Evolutionary conservation across 2,888 invertebrate species (phyloP).

Genomic region (Laothoe populi): DNA sequence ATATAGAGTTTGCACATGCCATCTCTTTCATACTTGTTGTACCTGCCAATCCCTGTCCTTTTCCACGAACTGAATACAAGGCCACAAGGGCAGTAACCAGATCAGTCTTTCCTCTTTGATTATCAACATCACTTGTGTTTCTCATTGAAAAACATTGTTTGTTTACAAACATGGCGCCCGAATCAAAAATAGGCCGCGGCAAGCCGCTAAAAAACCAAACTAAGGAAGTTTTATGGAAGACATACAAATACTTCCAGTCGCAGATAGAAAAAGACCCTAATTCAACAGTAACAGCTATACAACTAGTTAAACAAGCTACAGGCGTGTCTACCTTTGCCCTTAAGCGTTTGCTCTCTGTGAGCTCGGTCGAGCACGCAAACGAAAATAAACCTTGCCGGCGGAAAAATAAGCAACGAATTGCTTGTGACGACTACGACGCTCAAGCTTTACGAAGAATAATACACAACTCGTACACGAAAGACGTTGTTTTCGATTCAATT

Average conservation of each 20-base stretch:
- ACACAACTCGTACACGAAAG: slow-evolving; percentile 48
- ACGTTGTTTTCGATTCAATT: slow-evolving; percentile 49
- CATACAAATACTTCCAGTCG: slow-evolving; percentile 47
- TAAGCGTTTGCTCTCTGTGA: slow-evolving; percentile 44
- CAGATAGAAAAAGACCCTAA: slow-evolving; percentile 49
- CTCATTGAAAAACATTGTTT: slow-evolving; percentile 34
- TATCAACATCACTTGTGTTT: slow-evolving; percentile 50
- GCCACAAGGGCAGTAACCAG: slow-evolving; percentile 34
- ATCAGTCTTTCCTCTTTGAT: slow-evolving; percentile 51
- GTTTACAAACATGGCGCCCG: slow-evolving; percentile 44
- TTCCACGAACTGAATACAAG: slow-evolving; percentile 31
- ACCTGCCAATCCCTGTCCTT: slow-evolving; percentile 34
- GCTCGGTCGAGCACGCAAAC: slow-evolving; percentile 38
- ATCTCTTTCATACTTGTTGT: slow-evolving; percentile 35
- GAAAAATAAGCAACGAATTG: slow-evolving; percentile 43
- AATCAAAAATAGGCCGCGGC: slow-evolving; percentile 47
- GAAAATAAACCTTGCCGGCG: slow-evolving; percentile 39
- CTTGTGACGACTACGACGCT: slow-evolving; percentile 44
- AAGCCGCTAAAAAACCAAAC: slow-evolving; percentile 50
- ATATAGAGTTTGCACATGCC: background rate
- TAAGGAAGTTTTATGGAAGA: slow-evolving; percentile 48
- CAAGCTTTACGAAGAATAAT: slow-evolving; percentile 47
- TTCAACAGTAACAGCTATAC: slow-evolving; percentile 48
- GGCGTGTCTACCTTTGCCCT: slow-evolving; percentile 49
- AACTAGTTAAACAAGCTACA: slow-evolving; percentile 49